Percentiles rank a stretch among this genome's conserved stretches.
Evolutionary conservation across 2,888 invertebrate species (phyloP).

Genomic region (Lamproptera curius): DNA sequence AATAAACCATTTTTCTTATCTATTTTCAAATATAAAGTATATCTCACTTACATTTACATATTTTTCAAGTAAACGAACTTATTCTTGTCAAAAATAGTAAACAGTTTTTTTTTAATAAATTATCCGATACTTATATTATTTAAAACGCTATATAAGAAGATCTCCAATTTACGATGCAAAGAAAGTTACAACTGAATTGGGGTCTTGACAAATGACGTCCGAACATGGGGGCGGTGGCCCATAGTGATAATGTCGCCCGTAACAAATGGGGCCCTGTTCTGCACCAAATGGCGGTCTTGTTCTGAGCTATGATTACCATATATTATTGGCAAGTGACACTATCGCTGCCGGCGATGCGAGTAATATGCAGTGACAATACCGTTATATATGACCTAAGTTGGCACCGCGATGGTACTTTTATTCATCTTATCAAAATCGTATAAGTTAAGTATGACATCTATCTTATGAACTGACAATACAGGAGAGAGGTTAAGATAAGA

Average conservation of each 20-base stretch:
- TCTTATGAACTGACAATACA: too few relatives aligned
- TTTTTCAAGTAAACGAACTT: too few relatives aligned
- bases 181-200: conserved; percentile 6
- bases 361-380: conserved; percentile 14
- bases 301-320: conserved; percentile 22
- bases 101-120: too few relatives aligned
- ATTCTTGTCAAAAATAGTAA: too few relatives aligned
- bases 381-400: conserved; percentile 7
- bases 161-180: background rate
- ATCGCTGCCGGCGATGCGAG: conserved; percentile 14
- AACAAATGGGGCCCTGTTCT: conserved; percentile 56
- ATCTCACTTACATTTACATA: too few relatives aligned
- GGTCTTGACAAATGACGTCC: conserved; percentile 15
- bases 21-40: too few relatives aligned
- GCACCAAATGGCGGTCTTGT: conserved; percentile 23
- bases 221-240: conserved; percentile 59
- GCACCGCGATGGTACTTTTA: background rate
- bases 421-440: too few relatives aligned
- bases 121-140: too few relatives aligned
- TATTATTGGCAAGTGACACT: conserved; percentile 21
- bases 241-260: conserved; percentile 68
- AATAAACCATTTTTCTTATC: too few relatives aligned
- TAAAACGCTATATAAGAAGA: too few relatives aligned
- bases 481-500: too few relatives aligned
- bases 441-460: too few relatives aligned